Evolutionary conservation across 2,797 vertebrate species (phyloP).

Genomic region (Micromesistius poutassou): DNA sequence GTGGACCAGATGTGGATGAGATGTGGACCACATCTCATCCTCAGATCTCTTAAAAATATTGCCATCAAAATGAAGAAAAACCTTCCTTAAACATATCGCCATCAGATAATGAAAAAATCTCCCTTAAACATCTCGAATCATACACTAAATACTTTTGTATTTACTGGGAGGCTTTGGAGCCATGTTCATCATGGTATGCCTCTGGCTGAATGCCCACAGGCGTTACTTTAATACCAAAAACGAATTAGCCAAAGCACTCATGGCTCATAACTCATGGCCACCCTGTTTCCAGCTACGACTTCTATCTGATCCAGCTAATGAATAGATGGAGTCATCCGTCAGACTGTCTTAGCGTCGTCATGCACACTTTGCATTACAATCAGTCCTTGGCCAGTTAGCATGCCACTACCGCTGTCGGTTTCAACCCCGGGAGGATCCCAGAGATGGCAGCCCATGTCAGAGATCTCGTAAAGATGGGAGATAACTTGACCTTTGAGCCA

Average conservation of each 20-base stretch:
- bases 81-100: too few relatives aligned
- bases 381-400: conserved; percentile 37
- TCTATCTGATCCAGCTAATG: background rate
- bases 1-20: too few relatives aligned
- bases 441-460: conserved; percentile 39
- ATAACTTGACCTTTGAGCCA: background rate
- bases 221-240: background rate
- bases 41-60: background rate
- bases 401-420: conserved; percentile 30
- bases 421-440: conserved; percentile 34
- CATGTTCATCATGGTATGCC: background rate
- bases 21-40: too few relatives aligned
- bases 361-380: conserved; percentile 33
- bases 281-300: background rate
- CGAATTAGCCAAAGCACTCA: background rate
- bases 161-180: background rate
- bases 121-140: too few relatives aligned
- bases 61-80: background rate
- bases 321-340: conserved; percentile 23
- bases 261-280: conserved; percentile 4
- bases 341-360: background rate
- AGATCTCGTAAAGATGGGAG: conserved; percentile 15
- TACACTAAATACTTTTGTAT: too few relatives aligned
- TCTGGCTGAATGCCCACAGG: background rate
- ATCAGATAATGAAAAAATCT: too few relatives aligned